Base-by-base conservation (phyloP, 2,113 vertebrate species). In the Daboia siamensis region DNA sequence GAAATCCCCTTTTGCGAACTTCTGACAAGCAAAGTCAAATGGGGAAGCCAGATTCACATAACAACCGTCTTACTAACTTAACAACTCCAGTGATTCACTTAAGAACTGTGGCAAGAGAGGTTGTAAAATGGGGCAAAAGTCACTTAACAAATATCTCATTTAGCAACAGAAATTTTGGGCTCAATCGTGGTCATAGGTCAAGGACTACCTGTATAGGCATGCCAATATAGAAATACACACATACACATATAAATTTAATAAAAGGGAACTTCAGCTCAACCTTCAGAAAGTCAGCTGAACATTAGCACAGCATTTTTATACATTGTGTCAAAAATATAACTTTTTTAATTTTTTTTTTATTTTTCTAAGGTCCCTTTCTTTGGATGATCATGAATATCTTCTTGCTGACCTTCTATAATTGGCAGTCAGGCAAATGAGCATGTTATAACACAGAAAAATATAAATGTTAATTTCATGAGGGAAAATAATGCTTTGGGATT, bases 401-500 rank as follows among this genome's bases (percentile, higher is more conserved):
- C 29, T 69, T 69, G 4, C 1, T 69, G 64, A n/a, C 4, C 13
- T 69, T 29, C n/a, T 17, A 69, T 5, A 86, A 57, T 48, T 91
- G 74, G 39, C 54, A n/a, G 7, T 86, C 55, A 51, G 33, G 11
- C 15, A n/a, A 55, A 59, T 46, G 33, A 87, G 26, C n/a, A 39
- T 87, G 94, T 95, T 89, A 88, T 17, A 90, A 93, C 90, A n/a
- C 2, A 61, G 87, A 61, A 86, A 94, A 29, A 93, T 4, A 29
- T 95, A 94, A 94, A 85, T 44, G 39, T 95, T 92, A 23, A 6
- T 88, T 95, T 95, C 57, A 89, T 94, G 23, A 33, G 51, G 33
- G 92, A 96, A 94, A 94, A 91, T 54, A 89, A 94, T 90, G 61
- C 7, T 17, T 95, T 94, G 11, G 93, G 94, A 94, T 94, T 96